Conservation (phyloP, 2,797 vertebrate species). For the Lagorchestes hirsutus region DNA sequence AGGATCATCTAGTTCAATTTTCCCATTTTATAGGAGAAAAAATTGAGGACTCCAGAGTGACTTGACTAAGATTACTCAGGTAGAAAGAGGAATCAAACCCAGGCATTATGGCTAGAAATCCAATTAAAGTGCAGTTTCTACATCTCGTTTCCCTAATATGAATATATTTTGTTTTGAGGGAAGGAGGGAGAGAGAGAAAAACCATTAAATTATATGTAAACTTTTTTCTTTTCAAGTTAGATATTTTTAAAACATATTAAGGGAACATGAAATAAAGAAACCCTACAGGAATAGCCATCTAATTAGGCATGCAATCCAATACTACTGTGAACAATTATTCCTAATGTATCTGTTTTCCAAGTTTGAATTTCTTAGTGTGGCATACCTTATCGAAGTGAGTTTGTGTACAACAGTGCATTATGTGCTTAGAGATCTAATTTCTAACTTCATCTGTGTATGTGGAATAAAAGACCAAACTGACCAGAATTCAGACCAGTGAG, state of each 20-base stretch:
- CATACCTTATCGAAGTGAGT: conserved; percentile 9
- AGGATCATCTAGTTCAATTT: neutral
- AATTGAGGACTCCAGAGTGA: neutral
- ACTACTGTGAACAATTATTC: conserved; percentile 12
- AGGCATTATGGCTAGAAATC: neutral
- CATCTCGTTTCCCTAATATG: neutral
- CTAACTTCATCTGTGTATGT: conserved; percentile 33
- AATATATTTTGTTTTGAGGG: neutral
- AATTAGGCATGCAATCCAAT: neutral
- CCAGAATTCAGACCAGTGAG: neutral
- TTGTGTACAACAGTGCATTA: conserved; percentile 17
- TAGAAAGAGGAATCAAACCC: neutral
- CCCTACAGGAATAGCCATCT: conserved; percentile 22
- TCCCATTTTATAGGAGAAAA: neutral
- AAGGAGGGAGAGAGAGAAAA: neutral
- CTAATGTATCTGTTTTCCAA: conserved; percentile 41
- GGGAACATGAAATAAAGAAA: conserved; percentile 20
- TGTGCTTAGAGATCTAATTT: conserved; percentile 47
- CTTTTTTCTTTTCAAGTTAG: conserved; percentile 49
- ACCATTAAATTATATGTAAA: neutral
- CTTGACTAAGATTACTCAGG: neutral
- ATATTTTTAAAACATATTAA: conserved; percentile 49
- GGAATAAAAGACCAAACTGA: neutral
- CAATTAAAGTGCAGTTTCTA: neutral
- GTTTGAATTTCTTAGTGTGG: conserved; percentile 48